Evolutionary conservation across 2,888 invertebrate genomes (phyloP), one percentile per base, ranked within the genome.

Genomic region (Coelogynopora nodosa): DNA sequence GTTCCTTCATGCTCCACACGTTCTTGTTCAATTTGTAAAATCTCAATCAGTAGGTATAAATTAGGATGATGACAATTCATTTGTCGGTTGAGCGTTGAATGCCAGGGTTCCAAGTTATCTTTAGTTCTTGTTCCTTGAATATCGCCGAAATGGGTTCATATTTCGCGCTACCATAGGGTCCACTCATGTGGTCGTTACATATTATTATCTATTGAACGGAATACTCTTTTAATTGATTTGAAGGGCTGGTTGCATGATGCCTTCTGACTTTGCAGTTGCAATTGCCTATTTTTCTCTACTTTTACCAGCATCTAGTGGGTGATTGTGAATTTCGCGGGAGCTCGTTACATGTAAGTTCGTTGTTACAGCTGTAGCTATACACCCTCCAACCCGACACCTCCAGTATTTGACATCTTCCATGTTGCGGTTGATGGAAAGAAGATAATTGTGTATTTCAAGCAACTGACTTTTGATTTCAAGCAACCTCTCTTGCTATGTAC

Each of bases 51-150:
- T 74, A 74, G 23, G 74, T 74, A 74, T 74, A 74, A 74, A 74
- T 74, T 74, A 74, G 74, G 74, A 74, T 74, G 74, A 74, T 74
- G 74, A 74, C 74, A 26, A 74, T 74, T 10, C 27, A 74, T 74
- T 74, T 74, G 74, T 74, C 27, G 74, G 74, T 74, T 74, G 74
- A 74, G 74, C 74, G 74, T 74, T 74, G 74, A 74, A 74, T 74
- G 74, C 74, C 74, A 49, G 49, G 49, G 10, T 18, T 49, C 49
- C 18, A 49, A 49, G 5, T 49, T 13, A 49, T 49, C 18, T 5
- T 23, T 74, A 13, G 74, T 74, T 74, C 74, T 74, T 74, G 74
- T 74, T 26, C 74, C 27, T 74, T 74, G 74, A 74, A 74, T 74
- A 74, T 74, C 23, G 5, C 23, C 74, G 74, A 74, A 74, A n/a